Evolutionary conservation across 2,888 invertebrate species (phyloP), one percentile per base, ranked within the genome.

Genomic region (Eudemis profundana): DNA sequence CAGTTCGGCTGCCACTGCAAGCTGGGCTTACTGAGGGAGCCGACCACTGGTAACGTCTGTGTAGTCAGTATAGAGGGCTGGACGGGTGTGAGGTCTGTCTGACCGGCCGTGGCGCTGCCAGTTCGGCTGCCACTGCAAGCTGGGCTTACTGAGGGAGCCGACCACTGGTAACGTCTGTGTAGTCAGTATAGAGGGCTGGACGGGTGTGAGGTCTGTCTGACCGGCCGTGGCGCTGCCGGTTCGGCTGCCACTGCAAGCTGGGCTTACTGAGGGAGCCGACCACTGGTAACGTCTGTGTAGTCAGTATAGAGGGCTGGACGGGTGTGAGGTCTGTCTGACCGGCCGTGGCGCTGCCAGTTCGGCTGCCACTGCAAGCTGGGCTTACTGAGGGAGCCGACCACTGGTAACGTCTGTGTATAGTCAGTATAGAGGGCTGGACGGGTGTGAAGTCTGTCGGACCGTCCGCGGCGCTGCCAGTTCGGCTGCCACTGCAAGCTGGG

Each of bases 361-460:
- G 86, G 85, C 33, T 87, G 88, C 64, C 82, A 85, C 65, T 89
- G 89, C 72, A 78, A 72, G 23, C 68, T 75, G 1, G 86, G 85
- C 0, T 66, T 84, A 0, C 66, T 80, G 1, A 74, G 87, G 0
- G 79, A 84, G 61, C 10, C 38, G 15, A 70, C 70, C 42, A 12
- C 63, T 74, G 53, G 70, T 77, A 59, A n/a, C n/a, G n/a, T n/a
- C n/a, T n/a, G n/a, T n/a, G 40, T 15, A 1, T 42, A 17, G 17
- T 15, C n/a, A 46, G 12, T 23, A 14, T 12, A 5, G 1, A 19
- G 59, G 7, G 4, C 7, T 27, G 23, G 44, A 23, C 21, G n/a
- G 10, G 15, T 40, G 5, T 14, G n/a, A n/a, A n/a, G n/a, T n/a
- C n/a, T n/a, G n/a, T n/a, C 15, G 75, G 81, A 8, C 72, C 80